phyloP scores from a whole-genome alignment of 2,113 vertebrate genomes.

The Prionailurus bengalensis region DNA sequence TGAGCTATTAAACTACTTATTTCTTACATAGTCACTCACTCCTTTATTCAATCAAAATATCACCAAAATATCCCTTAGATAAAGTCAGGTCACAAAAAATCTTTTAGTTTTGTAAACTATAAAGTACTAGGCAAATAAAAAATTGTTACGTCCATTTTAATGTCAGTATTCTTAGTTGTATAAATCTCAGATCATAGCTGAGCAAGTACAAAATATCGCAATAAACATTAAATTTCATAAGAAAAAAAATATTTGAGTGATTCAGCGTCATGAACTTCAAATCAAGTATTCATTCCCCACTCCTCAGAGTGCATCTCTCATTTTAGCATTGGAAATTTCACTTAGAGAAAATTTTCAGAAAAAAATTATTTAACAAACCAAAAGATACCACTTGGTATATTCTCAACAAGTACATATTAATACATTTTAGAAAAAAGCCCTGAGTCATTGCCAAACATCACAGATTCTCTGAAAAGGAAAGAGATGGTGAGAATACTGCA shows the following conservation, averaged over 20 bases:
- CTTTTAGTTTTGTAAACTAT: neutral
- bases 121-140: neutral
- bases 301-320: neutral
- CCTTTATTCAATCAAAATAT: neutral
- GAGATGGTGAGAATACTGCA: neutral
- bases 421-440: neutral
- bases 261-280: neutral
- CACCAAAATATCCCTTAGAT: neutral
- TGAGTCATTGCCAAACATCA: neutral
- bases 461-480: neutral
- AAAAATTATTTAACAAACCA: neutral
- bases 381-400: neutral
- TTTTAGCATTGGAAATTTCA: constrained; percentile 19
- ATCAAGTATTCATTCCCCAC: neutral
- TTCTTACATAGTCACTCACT: neutral
- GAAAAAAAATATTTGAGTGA: neutral
- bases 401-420: neutral
- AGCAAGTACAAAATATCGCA: neutral
- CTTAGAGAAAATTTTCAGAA: neutral
- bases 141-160: neutral
- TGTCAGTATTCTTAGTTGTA: constrained; percentile 1
- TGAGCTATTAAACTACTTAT: neutral
- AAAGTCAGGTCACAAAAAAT: constrained; percentile 9
- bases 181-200: neutral
- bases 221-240: neutral